These are phyloP conservation scores for Sphaerophoria taeniata DNA, from an alignment of 2,888 invertebrate genomes.

Conservation along the genomic window DNA sequence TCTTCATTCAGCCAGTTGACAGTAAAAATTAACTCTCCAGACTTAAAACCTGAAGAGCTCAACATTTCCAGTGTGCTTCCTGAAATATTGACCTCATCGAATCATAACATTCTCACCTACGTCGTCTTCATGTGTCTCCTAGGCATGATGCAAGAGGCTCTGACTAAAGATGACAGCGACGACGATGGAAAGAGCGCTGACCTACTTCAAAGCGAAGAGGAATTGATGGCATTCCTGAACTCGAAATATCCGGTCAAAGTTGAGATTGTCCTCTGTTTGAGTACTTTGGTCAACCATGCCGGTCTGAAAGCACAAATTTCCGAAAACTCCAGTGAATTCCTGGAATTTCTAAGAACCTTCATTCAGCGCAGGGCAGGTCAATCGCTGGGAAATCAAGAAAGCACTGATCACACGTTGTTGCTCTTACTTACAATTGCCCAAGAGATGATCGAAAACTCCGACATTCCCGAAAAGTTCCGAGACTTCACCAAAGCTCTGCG, in stretches of 20 bases:
- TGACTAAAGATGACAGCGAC: constrained; percentile 29
- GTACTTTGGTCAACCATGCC: constrained; percentile 79
- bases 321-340: constrained; percentile 78
- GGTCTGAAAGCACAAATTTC: constrained; percentile 79
- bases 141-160: constrained; percentile 68
- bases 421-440: constrained; percentile 78
- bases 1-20: constrained; percentile 52
- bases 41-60: constrained; percentile 57
- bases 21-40: constrained; percentile 76
- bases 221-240: constrained; percentile 77
- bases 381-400: constrained; percentile 55
- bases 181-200: constrained; percentile 67
- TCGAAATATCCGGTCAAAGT: constrained; percentile 78
- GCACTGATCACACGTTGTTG: constrained; percentile 76
- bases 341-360: constrained; percentile 77
- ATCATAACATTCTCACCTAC: constrained; percentile 79
- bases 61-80: constrained; percentile 75
- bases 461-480: constrained; percentile 67
- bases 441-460: constrained; percentile 78
- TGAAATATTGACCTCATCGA: constrained; percentile 76
- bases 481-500: constrained; percentile 73
- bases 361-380: constrained; percentile 68
- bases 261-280: constrained; percentile 79
- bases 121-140: constrained; percentile 79
- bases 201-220: constrained; percentile 78